phyloP scores from a whole-genome alignment of 2,797 vertebrate species.

The Apodemus agrarius region DNA sequence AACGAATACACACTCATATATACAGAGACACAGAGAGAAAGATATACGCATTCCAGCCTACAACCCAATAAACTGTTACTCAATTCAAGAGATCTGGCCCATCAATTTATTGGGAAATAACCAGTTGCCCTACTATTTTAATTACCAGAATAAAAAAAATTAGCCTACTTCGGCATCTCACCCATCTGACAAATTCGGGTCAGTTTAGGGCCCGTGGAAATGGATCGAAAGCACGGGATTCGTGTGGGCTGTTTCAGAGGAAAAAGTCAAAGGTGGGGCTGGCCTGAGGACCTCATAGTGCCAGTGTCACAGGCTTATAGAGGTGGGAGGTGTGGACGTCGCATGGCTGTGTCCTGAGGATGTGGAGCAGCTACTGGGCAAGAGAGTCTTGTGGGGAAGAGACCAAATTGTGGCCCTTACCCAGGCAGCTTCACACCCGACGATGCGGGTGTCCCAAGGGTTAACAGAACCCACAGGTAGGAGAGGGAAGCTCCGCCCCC shows the following conservation, averaged over 20 bases:
- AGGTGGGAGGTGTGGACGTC: background rate
- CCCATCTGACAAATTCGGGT: slow-evolving; percentile 46
- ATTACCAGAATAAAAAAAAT: slow-evolving; percentile 55
- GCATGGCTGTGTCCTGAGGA: background rate
- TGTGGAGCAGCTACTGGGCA: background rate
- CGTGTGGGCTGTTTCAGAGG: background rate
- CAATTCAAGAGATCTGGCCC: background rate
- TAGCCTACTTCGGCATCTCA: background rate
- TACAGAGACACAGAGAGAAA: background rate
- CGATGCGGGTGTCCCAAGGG: background rate
- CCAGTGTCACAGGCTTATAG: background rate
- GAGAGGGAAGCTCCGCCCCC: fast-evolving
- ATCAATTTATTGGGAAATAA: slow-evolving; percentile 53
- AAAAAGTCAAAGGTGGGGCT: background rate
- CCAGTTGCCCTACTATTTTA: slow-evolving; percentile 66
- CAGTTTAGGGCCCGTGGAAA: background rate
- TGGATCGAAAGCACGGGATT: background rate
- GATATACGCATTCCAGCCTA: background rate
- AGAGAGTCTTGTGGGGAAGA: background rate
- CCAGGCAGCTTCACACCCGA: background rate
- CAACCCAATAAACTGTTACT: slow-evolving; percentile 20
- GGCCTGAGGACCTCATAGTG: fast-evolving
- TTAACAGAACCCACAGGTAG: fast-evolving
- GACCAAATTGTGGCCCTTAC: too few species aligned
- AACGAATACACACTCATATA: background rate